Evolutionary conservation across 2,888 invertebrate species (phyloP).

Genomic region (Smittia sp.): DNA sequence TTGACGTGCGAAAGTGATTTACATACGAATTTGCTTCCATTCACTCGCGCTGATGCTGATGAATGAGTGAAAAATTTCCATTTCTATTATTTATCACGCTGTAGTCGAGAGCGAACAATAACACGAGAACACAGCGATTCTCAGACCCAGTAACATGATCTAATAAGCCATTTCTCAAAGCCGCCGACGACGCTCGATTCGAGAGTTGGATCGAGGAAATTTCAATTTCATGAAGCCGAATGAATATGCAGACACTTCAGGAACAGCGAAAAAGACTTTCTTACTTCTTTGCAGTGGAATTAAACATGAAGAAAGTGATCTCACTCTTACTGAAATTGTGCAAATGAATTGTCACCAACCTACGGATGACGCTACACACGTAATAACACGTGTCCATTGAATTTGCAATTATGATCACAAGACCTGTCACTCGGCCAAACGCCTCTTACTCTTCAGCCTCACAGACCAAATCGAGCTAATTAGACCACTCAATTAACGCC

Average conservation of each 20-base stretch:
- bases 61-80: conserved; percentile 6
- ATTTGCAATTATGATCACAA: no score
- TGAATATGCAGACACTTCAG: not conserved
- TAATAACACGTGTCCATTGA: no score
- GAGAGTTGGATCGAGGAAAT: not conserved
- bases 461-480: not conserved
- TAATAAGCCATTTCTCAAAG: conserved; percentile 35
- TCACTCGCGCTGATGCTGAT: not conserved
- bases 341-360: no score
- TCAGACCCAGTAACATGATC: conserved; percentile 41
- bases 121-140: conserved; percentile 29
- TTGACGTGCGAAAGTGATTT: conserved; percentile 39
- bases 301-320: not conserved
- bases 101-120: conserved; percentile 28
- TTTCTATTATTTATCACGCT: conserved; percentile 10
- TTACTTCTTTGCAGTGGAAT: no score
- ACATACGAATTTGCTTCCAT: not conserved
- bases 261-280: not conserved
- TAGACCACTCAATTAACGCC: not conserved
- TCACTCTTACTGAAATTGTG: no score
- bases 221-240: conserved; percentile 22
- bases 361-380: no score
- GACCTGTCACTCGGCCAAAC: no score
- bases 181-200: not conserved
- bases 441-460: no score